Base-by-base conservation (phyloP, 1,140 invertebrate genomes). In the Cardiocondyla obscurior region DNA sequence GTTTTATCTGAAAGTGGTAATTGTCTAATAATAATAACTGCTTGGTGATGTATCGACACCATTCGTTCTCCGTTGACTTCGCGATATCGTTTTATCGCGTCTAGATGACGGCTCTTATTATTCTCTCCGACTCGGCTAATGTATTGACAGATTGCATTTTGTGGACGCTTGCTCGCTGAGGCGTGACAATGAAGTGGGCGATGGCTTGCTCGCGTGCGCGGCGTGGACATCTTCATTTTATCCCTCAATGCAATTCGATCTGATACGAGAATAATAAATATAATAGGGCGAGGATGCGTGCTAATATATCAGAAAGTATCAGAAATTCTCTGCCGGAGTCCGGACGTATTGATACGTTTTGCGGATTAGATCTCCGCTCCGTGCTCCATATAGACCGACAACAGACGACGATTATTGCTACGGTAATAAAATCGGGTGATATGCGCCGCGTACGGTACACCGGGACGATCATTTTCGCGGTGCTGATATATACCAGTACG, bases 401-500 rank as follows among this genome's bases (percentile, higher is more conserved):
- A 88, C 79, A 70, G 72, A 72, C 83, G 42, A 58, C 49, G 82
- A 83, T 85, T 77, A 62, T 53, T 53, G 76, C 10, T 22, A 16
- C 19, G 73, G 90, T 74, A 91, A 92, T 92, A 92, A 92, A 92
- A 91, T 90, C 76, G 44, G 60, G 25, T n/a, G 74, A 55, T 69
- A 53, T 55, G 62, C 49, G 51, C 44, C 44, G 19, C 30, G 22
- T 53, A 79, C 33, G 22, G 62, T 79, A 36, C 39, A 79, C 46
- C 57, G 25, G 33, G 64, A 77, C 74, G 85, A 91, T 92, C 86
- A 91, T 91, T 91, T 91, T 92, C 88, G 83, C 87, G 33, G 79
- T 58, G 49, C 84, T 90, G 87, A 91, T 92, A 90, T 90, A 90
- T 88, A 90, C 86, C 88, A 81, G 86, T 86, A 89, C 81, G 88